Base-by-base conservation (phyloP, 2,797 vertebrate species). In the Lacerta viridis region DNA sequence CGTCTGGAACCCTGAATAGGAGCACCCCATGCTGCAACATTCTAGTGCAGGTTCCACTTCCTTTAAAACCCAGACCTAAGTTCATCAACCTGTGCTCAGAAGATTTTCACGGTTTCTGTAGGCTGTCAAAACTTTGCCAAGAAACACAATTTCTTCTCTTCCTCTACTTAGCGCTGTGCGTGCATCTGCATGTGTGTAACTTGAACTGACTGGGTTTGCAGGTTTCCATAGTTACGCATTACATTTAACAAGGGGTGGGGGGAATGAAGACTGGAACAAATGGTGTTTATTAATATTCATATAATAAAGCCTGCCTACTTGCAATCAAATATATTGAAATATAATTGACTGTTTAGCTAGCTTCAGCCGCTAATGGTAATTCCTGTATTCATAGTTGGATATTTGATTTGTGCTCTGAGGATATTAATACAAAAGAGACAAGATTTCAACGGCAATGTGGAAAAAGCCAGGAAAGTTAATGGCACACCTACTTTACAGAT, bases 191-290 rank as follows among this genome's bases (percentile, higher is more conserved):
- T 91, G 85, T 83, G 92, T 87, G 91, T 86, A 85, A 91, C 86
- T 80, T 90, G 27, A 64, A 88, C 8, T 82, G 93, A 93, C 84
- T 79, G 76, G 80, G 90, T 94, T 94, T 88, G 82, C 46, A 93
- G 50, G 87, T 95, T 96, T 95, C 93, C 88, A 91, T 89, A 93
- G 89, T 88, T 95, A 94, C 84, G 83, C 41, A 91, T 88, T 87
- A 74, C 83, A 66, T 87, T 94, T 92, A 87, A 92, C 84, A 66
- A 92, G 86, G 81, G 88, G 3, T n/a, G 33, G 66, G n/a, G 41
- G 91, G 55, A 92, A 90, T 75, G 75, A 90, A 88, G 84, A 85
- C 46, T 1, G 74, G 7, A 55, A 83, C 18, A 92, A 93, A 18
- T 87, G 15, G 5, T 55, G 77, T 92, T 93, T 92, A 93, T 92